Percentiles rank a stretch among this genome's conserved stretches.
Evolutionary conservation across 35 echinoderm and acorn worm genomes (phyloP).

Genomic region (Heliocidaris erythrogramma): DNA sequence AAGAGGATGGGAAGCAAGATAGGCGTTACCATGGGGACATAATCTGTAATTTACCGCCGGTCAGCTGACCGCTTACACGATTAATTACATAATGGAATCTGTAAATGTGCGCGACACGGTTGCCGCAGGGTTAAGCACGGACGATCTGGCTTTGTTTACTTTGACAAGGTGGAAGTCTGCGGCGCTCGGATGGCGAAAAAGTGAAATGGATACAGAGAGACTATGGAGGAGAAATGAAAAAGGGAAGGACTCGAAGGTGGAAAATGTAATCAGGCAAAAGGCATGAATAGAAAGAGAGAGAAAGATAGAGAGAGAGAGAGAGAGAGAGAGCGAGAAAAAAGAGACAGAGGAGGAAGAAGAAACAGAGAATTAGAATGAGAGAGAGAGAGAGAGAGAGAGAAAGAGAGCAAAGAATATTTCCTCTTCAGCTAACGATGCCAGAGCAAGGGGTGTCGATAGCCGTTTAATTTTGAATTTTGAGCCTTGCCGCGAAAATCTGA

Average conservation of each 20-base stretch:
- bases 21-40: background rate
- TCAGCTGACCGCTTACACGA: background rate
- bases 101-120: background rate
- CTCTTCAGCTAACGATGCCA: no score
- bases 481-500: no score
- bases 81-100: slow-evolving; percentile 10
- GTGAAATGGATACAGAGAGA: background rate
- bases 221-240: no score
- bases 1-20: background rate
- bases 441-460: no score
- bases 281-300: background rate
- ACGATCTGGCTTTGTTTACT: background rate
- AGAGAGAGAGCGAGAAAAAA: background rate
- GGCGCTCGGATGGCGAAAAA: background rate
- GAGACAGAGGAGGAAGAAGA: background rate
- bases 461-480: no score
- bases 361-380: background rate
- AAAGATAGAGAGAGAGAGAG: background rate
- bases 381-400: no score
- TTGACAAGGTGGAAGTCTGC: background rate
- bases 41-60: background rate
- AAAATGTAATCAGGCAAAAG: background rate
- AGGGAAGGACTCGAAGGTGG: background rate
- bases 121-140: background rate
- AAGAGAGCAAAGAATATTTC: no score